Evolutionary conservation across 2,888 invertebrate species (phyloP), one percentile per base, ranked within the genome.

Genomic region (Macaria notata): DNA sequence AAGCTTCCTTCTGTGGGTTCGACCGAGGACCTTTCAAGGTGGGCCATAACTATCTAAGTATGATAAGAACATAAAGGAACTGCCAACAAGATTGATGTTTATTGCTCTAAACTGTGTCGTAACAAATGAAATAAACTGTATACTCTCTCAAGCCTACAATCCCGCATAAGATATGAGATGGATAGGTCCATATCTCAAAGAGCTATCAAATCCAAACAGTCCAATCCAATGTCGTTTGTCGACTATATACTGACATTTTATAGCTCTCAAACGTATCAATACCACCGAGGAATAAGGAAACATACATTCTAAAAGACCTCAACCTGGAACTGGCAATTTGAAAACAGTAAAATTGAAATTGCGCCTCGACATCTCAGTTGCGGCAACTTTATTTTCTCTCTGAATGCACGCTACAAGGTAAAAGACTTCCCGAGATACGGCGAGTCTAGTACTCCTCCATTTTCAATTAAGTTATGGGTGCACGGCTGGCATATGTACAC

Each of bases 1-100:
- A 97, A 83, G 95, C 95, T 54, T 95, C 96, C 51, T 97, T 96
- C 84, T 96, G 96, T 76, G 97, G 97, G 44, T 96, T 95, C 78
- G 96, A 96, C 72, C 92, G 94, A 73, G 96, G 96, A 39, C 92
- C 93, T 9, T 95, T 94, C 75, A 93, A 94, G 91, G 95, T 95
- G 54, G 61, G 45, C 8, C 19, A 19, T 19, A 19, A 19, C 19
- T 19, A 19, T 19, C 19, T 19, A 19, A 19, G 19, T 19, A 19
- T 19, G 19, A 19, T 19, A 19, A 19, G 19, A 19, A 19, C 19
- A 19, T 19, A 19, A 19, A 19, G 19, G 19, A 19, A 19, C 19
- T 19, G 19, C 19, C 19, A 19, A 19, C 19, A 19, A 19, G 19
- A 19, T 19, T 19, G 19, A 19, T 19, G 19, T 19, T 19, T 19